Evolutionary conservation across 2,888 invertebrate species (phyloP).

Genomic region (Patella ulyssiponensis): DNA sequence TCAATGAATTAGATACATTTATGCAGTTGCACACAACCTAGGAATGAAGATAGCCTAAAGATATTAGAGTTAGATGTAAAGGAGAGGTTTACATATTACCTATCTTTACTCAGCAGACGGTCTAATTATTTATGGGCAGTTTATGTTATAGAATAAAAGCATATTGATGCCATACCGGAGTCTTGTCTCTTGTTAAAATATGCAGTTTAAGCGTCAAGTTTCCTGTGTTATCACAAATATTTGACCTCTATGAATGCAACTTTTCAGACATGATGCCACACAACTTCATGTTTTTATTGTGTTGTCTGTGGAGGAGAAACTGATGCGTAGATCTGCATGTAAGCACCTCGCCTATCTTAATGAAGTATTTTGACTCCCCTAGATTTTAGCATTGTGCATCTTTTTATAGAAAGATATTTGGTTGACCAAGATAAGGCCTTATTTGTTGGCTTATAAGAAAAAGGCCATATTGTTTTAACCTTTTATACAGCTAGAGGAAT

Average conservation of each 20-base stretch:
- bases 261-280: conserved; percentile 7
- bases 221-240: conserved; percentile 5
- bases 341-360: background rate
- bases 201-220: background rate
- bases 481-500: background rate
- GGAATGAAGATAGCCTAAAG: no score
- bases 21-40: no score
- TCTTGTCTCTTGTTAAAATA: background rate
- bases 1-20: no score
- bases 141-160: no score
- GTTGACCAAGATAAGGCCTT: background rate
- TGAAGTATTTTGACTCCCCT: background rate
- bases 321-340: background rate
- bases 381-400: background rate
- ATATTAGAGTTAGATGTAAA: no score
- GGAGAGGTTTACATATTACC: no score
- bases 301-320: background rate
- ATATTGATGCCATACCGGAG: no score
- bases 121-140: no score
- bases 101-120: no score
- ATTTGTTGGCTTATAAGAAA: conserved; percentile 6
- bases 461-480: conserved; percentile 8
- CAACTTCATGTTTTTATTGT: conserved; percentile 4
- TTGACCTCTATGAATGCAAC: conserved; percentile 5
- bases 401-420: background rate